These are phyloP conservation scores for Rhysida immarginata DNA, from an alignment of 1,140 invertebrate species.

Conservation along the genomic window DNA sequence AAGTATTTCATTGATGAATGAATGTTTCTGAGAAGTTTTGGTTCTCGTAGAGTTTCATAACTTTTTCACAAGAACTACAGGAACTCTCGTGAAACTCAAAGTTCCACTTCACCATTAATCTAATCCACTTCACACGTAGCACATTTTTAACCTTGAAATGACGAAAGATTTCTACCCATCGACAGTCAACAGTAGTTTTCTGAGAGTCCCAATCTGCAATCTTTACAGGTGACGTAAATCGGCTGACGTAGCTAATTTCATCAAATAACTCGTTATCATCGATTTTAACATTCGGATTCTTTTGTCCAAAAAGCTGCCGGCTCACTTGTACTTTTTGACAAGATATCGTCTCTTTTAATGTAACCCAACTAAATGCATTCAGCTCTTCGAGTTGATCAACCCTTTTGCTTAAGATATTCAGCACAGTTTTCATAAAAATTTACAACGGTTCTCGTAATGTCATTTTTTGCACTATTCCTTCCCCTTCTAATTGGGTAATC, in stretches of 20 bases:
- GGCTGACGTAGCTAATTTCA: slow-evolving; percentile 1
- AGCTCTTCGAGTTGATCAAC: slow-evolving; percentile 3
- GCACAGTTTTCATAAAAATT: slow-evolving; percentile 4
- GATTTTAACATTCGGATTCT: slow-evolving; percentile 8
- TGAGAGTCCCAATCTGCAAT: slow-evolving; percentile 6
- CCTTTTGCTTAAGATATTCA: slow-evolving; percentile 5
- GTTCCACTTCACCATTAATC: too few relatives aligned
- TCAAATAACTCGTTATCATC: slow-evolving; percentile 7
- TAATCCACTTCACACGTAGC: too few relatives aligned
- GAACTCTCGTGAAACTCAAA: too few relatives aligned
- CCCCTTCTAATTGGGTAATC: slow-evolving; percentile 4
- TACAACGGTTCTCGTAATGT: slow-evolving; percentile 4
- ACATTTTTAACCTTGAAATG: too few relatives aligned
- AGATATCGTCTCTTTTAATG: not conserved
- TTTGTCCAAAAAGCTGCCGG: slow-evolving; percentile 3
- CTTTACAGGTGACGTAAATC: slow-evolving; percentile 8
- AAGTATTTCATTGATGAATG: too few relatives aligned
- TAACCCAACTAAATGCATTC: slow-evolving; percentile 2
- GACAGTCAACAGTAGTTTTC: slow-evolving; percentile 3
- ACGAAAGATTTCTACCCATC: too few relatives aligned
- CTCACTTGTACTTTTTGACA: slow-evolving; percentile 4
- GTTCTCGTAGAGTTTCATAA: too few relatives aligned
- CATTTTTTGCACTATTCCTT: not conserved
- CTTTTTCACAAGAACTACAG: too few relatives aligned
- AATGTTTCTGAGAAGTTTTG: too few relatives aligned